Evolutionary conservation across 2,888 invertebrate species (phyloP).

Genomic region (Psococerastis gibbosa): DNA sequence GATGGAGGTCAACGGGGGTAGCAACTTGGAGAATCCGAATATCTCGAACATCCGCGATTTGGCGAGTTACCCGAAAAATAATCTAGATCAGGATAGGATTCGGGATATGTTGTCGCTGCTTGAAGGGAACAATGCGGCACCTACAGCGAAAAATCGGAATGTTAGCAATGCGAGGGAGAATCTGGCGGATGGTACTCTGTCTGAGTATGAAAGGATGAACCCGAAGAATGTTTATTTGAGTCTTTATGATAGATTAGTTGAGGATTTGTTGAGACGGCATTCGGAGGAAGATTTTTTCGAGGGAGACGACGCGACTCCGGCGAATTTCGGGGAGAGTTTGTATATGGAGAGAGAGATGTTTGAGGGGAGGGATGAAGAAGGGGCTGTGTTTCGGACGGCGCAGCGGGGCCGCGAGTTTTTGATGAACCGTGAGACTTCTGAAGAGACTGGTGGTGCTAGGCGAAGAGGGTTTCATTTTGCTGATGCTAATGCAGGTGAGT

Average conservation of each 20-base stretch:
- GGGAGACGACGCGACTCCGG: not conserved
- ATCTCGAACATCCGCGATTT: constrained; percentile 8
- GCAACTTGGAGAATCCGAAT: constrained; percentile 6
- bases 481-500: not conserved
- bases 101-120: not conserved
- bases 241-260: constrained; percentile 5
- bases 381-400: not conserved
- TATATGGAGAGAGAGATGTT: too few relatives aligned
- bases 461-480: not conserved
- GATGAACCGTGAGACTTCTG: too few relatives aligned
- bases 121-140: constrained; percentile 1
- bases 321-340: constrained; percentile 4
- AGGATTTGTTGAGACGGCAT: not conserved
- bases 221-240: constrained; percentile 9
- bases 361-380: not conserved
- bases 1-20: not conserved
- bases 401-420: not conserved
- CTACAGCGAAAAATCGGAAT: not conserved
- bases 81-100: not conserved
- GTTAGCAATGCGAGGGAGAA: constrained; percentile 5
- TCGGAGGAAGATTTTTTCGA: not conserved
- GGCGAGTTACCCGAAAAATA: not conserved
- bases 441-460: not conserved
- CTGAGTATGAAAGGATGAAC: constrained; percentile 2
- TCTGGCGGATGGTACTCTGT: not conserved